Percentiles rank a stretch among this genome's conserved stretches.
Evolutionary conservation across 2,797 vertebrate genomes (phyloP).

Genomic region (Rallus crepitans): DNA sequence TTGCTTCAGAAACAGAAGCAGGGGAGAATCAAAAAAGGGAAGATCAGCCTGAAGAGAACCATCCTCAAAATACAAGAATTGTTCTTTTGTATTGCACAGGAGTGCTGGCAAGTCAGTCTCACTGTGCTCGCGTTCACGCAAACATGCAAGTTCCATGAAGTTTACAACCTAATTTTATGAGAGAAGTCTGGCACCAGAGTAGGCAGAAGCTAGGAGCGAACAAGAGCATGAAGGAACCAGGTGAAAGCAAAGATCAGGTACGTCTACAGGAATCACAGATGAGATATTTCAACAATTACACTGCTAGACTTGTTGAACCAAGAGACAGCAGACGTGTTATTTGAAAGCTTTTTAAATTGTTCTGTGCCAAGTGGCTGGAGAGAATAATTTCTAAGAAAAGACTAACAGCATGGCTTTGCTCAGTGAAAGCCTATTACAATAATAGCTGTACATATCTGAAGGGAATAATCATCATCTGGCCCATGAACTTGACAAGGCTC

Average conservation of each 20-base stretch:
- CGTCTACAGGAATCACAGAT: background rate
- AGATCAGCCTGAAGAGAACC: background rate
- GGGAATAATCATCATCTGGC: constrained; percentile 40
- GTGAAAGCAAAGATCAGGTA: background rate
- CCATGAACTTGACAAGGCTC: constrained; percentile 25
- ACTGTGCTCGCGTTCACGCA: background rate
- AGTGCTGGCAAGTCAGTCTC: background rate
- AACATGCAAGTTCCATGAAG: background rate
- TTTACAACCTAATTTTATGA: constrained; percentile 2
- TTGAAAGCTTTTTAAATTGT: constrained; percentile 25
- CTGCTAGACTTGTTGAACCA: background rate
- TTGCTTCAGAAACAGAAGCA: background rate
- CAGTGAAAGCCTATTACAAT: constrained; percentile 29
- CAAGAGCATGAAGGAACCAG: background rate
- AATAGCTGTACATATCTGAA: constrained; percentile 13
- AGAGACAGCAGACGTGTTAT: background rate
- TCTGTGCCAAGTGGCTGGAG: constrained; percentile 25
- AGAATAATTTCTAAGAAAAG: constrained; percentile 46
- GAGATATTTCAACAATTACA: background rate
- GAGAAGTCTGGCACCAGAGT: background rate
- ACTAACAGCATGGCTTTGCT: background rate
- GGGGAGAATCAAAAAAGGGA: background rate
- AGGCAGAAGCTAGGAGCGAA: background rate
- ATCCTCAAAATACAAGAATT: background rate
- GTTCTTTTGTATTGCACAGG: background rate